Conservation (phyloP, 1,140 invertebrate species). For the Eupristina koningsbergeri region DNA sequence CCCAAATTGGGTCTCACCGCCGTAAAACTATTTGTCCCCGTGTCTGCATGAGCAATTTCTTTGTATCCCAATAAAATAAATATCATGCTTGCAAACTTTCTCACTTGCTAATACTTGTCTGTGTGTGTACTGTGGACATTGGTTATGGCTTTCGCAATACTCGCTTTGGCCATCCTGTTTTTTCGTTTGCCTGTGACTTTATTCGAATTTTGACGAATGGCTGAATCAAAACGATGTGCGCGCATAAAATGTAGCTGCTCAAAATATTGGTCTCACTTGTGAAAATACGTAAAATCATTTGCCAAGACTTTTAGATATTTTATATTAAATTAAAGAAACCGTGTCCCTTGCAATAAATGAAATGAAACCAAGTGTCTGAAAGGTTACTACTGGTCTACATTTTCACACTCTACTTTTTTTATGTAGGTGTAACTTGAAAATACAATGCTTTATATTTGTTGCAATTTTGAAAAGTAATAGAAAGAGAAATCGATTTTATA, state of each 20-base stretch:
- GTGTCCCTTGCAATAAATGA: too few relatives aligned
- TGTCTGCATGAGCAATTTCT: not conserved
- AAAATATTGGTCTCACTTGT: not conserved
- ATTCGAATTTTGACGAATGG: not conserved
- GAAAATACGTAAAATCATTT: not conserved
- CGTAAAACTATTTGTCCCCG: not conserved
- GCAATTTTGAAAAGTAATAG: too few relatives aligned
- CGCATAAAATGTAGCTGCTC: not conserved
- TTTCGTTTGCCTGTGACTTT: not conserved
- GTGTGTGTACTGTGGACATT: not conserved
- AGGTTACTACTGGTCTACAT: too few relatives aligned
- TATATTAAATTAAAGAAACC: too few relatives aligned
- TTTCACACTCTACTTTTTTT: too few relatives aligned
- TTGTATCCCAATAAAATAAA: not conserved
- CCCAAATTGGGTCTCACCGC: not conserved
- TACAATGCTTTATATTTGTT: too few relatives aligned
- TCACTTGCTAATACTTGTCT: not conserved
- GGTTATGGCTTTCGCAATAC: not conserved
- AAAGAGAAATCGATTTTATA: too few relatives aligned
- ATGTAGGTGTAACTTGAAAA: too few relatives aligned
- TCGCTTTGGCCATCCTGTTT: not conserved
- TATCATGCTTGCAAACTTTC: not conserved
- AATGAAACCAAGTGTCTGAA: too few relatives aligned
- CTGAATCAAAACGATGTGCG: not conserved
- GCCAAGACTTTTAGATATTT: not conserved